Percentiles rank a stretch among this genome's conserved stretches.
Conservation (phyloP, 2,888 invertebrate genomes). For the Ectropis crepuscularia region DNA sequence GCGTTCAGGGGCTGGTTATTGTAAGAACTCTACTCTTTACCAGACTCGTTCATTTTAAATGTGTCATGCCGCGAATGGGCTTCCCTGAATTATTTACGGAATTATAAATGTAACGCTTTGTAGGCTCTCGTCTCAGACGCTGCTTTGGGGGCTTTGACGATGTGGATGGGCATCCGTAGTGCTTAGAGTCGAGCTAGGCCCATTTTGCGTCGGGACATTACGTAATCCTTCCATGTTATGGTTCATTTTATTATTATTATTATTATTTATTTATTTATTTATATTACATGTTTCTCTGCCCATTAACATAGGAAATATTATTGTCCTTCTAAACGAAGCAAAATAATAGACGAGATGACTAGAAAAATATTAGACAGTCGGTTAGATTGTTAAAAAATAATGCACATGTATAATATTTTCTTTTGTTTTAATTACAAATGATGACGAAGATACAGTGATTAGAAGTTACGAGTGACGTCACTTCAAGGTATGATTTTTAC, state of each 20-base stretch:
- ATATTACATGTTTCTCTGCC: too few species aligned
- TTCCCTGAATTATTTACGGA: slow-evolving; percentile 55
- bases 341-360: too few species aligned
- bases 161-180: not conserved
- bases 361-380: too few species aligned
- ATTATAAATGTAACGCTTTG: slow-evolving; percentile 43
- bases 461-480: too few species aligned
- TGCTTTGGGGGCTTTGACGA: slow-evolving; percentile 20
- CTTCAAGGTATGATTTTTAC: too few species aligned
- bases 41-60: slow-evolving; percentile 65
- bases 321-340: too few species aligned
- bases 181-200: not conserved
- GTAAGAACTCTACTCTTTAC: slow-evolving; percentile 69
- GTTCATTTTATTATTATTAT: not conserved
- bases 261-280: too few species aligned
- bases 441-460: too few species aligned
- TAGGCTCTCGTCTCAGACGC: slow-evolving; percentile 26
- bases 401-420: too few species aligned
- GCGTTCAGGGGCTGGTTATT: slow-evolving; percentile 78
- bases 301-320: too few species aligned
- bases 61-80: slow-evolving; percentile 48
- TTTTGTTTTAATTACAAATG: too few species aligned
- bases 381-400: too few species aligned
- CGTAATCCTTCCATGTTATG: not conserved
- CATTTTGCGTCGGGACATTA: not conserved